Base-by-base conservation (phyloP, 2,797 vertebrate genomes). In the Cyprinodon diabolis region DNA sequence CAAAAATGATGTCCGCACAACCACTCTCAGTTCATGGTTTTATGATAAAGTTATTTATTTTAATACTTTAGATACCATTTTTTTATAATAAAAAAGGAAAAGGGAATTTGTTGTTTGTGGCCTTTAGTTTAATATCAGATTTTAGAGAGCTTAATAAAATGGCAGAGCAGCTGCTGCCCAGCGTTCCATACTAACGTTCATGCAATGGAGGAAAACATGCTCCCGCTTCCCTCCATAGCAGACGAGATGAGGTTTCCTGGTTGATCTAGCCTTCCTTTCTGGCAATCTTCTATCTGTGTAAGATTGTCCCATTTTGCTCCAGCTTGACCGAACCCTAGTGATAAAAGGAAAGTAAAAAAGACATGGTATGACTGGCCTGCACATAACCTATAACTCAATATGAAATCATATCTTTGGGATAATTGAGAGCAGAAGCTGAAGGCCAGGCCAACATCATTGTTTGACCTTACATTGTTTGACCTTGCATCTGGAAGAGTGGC, bases 1-100 rank as follows among this genome's bases (percentile, higher is more conserved):
- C 30, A 72, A 58, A 25, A 65, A n/a, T 63, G 65, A 37, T 52
- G 57, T 71, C 73, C 54, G 35, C 6, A 23, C 30, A 23, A 57
- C 23, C 43, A 25, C 68, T 51, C 69, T 15, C 9, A 10, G 37
- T 14, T 68, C 65, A 72, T 73, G 56, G 68, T 35, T 69, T 5
- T 23, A 17, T 35, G 1, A 49, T 21, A 69, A 66, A 69, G 9
- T 48, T 30, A 4, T 14, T 10, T 25, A 30, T 54, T 25, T 72
- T 5, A 74, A 37, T 11, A 66, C 11, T 69, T 35, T 35, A 66
- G 51, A 47, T 21, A 45, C 43, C 37, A 51, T 4, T n/a, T 47
- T 43, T 72, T 45, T 8, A 17, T 68, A 6, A 25, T 68, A 47
- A 30, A 12, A 15, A 15, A 60, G 55, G 35, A 12, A 15, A 15